phyloP scores from a whole-genome alignment of 1,140 invertebrate genomes.

The Saccostrea echinata region DNA sequence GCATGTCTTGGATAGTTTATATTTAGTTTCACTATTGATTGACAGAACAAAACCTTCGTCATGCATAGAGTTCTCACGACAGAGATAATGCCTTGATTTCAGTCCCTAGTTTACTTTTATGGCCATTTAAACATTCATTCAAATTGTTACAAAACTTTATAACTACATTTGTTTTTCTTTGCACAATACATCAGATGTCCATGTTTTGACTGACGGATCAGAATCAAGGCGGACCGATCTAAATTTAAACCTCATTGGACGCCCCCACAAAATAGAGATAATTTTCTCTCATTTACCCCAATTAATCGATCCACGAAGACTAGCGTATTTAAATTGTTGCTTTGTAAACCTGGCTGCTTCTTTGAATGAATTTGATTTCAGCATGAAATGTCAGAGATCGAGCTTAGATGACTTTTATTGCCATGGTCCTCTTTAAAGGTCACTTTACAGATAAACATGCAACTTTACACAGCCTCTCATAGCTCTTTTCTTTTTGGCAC shows the following conservation, averaged over 20 bases:
- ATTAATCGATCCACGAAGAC: slow-evolving; percentile 19
- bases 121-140: background rate
- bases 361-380: slow-evolving; percentile 7
- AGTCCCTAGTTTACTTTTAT: slow-evolving; percentile 5
- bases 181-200: background rate
- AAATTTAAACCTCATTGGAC: slow-evolving; percentile 12
- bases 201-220: background rate
- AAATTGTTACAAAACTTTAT: background rate
- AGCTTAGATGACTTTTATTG: background rate
- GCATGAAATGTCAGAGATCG: slow-evolving; percentile 11
- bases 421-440: background rate
- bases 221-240: background rate
- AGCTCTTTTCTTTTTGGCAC: background rate
- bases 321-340: background rate
- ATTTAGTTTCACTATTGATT: slow-evolving; percentile 14
- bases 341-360: background rate
- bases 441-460: background rate
- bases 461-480: background rate
- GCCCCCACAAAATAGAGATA: background rate
- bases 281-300: slow-evolving; percentile 28
- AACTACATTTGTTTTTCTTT: background rate
- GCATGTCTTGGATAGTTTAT: slow-evolving; percentile 4
- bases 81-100: background rate
- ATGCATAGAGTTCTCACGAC: slow-evolving; percentile 21
- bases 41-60: slow-evolving; percentile 26